Evolutionary conservation across 2,888 invertebrate species (phyloP).

Genomic region (Xestia ashworthii): DNA sequence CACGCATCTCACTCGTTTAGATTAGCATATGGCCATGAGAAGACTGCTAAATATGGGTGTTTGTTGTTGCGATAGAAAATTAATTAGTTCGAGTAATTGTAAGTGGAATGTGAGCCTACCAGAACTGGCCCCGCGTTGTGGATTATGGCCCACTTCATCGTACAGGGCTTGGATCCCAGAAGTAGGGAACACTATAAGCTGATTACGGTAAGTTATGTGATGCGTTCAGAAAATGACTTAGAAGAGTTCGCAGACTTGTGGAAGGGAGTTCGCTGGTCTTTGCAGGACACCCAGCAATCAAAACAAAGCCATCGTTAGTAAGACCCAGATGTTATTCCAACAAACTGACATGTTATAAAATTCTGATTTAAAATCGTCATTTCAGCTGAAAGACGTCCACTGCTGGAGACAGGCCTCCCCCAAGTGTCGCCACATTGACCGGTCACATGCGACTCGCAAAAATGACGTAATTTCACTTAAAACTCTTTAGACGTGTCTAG

Average conservation of each 20-base stretch:
- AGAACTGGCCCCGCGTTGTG: neutral
- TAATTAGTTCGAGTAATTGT: neutral
- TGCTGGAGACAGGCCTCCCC: too few species aligned
- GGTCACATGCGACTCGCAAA: too few species aligned
- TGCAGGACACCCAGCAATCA: neutral
- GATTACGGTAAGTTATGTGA: neutral
- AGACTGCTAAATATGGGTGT: slow-evolving; percentile 14
- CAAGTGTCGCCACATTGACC: too few species aligned
- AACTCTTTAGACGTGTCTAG: too few species aligned
- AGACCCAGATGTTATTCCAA: neutral
- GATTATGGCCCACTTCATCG: neutral
- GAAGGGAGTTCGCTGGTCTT: neutral
- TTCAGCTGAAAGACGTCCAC: too few species aligned
- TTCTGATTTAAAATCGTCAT: too few species aligned
- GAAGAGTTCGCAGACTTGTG: neutral
- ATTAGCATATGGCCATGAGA: slow-evolving; percentile 50
- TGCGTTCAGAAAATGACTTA: neutral
- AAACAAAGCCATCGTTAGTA: neutral
- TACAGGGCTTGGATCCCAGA: neutral
- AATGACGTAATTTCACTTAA: too few species aligned
- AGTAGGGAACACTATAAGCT: neutral
- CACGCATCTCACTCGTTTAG: slow-evolving; percentile 24
- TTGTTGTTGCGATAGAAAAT: slow-evolving; percentile 14
- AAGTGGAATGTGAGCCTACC: neutral
- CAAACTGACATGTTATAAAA: neutral